Percentiles rank a stretch among this genome's conserved stretches.
Evolutionary conservation across 1,140 invertebrate genomes (phyloP).

Genomic region (Frieseomelitta varia): DNA sequence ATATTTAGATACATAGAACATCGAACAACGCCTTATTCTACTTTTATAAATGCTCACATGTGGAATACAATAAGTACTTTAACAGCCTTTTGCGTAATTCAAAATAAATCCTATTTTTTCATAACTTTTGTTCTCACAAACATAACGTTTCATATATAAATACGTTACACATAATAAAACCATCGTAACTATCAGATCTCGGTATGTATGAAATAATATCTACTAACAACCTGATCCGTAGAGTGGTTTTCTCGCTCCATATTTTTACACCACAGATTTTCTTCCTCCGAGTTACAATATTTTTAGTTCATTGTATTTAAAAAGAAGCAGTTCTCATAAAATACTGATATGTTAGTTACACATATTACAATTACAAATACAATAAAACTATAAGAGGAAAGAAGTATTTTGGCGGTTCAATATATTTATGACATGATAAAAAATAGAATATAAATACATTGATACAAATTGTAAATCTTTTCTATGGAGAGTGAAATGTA

Average conservation of each 20-base stretch:
- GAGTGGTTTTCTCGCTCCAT: slow-evolving; percentile 9
- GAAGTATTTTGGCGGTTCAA: slow-evolving; percentile 25
- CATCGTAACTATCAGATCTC: slow-evolving; percentile 12
- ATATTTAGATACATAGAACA: slow-evolving; percentile 53
- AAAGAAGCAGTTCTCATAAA: slow-evolving; percentile 10
- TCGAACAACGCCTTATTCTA: slow-evolving; percentile 38
- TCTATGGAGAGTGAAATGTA: neutral
- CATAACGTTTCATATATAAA: slow-evolving; percentile 22
- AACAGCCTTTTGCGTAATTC: slow-evolving; percentile 42
- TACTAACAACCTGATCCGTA: neutral
- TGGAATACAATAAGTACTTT: slow-evolving; percentile 48
- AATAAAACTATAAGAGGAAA: slow-evolving; percentile 5
- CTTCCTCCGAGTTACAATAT: neutral
- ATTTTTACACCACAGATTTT: neutral
- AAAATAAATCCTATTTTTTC: neutral
- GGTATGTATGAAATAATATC: neutral
- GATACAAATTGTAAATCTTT: slow-evolving; percentile 8
- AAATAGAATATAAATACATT: neutral
- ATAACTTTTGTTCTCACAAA: slow-evolving; percentile 13
- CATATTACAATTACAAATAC: slow-evolving; percentile 10
- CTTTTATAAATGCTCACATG: slow-evolving; percentile 33
- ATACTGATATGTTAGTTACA: slow-evolving; percentile 40
- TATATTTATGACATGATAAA: slow-evolving; percentile 14
- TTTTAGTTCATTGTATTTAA: slow-evolving; percentile 30
- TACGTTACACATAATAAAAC: slow-evolving; percentile 18